Evolutionary conservation across 2,888 invertebrate genomes (phyloP), one percentile per base, ranked within the genome.

Genomic region (Caenorhabditis imperialis): DNA sequence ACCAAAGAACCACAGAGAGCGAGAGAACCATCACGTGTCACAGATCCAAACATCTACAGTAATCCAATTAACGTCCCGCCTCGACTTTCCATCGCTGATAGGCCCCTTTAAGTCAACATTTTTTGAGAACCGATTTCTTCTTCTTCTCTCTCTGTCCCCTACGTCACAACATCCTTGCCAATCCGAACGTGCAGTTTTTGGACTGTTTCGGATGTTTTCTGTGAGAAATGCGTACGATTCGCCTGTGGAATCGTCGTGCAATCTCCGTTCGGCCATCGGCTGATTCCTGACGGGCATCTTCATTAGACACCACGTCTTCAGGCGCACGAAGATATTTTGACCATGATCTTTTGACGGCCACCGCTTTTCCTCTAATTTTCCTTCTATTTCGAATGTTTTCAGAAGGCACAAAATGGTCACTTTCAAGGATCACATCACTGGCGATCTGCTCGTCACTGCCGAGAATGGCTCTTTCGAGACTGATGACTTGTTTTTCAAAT

Each of bases 381-480:
- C 7, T 12, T 35, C 35, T 3, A 14, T 27, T 10, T 38, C 25
- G 10, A 25, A 16, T 12, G 18, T 33, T 58, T 47, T 18, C 45
- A 47, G 37, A n/a, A 54, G 8, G n/a, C n/a, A n/a, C 30, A 30
- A 30, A 27, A 65, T 65, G 63, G 63, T 65, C 2, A 40, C 27
- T 10, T 65, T 65, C 65, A 65, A 50, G 10, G 65, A 65, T 20
- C 65, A 65, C n/a, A 22, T 65, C 10, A 65, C 65, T 10, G 63
- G 40, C 30, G 65, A 65, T 27, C 3, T 65, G 5, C 50, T 65
- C 6, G 48, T 57, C 18, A 50, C 48, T 10, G 48, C 65, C 16
- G 65, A 65, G 12, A 65, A 65, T 42, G 65, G 65, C 20, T 14
- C 16, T 20, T 65, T 65, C 35, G 65, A 65, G 35, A 51, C 47